A percentile compares a stretch with the other conserved stretches of the same genome.
These are phyloP conservation scores for Tinea trinotella DNA, from an alignment of 2,888 invertebrate species.

Conservation along the genomic window DNA sequence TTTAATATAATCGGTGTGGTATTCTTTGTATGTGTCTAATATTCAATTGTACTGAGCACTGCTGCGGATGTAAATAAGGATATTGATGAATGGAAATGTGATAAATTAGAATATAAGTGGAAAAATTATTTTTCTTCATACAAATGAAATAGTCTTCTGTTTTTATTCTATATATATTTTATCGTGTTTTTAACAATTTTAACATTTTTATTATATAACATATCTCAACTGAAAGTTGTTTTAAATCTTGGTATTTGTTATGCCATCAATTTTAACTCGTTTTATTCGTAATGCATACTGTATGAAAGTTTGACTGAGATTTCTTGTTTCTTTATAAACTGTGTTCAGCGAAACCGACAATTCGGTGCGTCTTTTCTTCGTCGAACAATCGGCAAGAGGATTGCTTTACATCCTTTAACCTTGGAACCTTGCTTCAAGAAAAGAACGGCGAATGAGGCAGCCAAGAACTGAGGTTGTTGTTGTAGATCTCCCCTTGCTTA, in stretches of 20 bases:
- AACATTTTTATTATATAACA: constrained; percentile 1
- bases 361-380: too few species aligned
- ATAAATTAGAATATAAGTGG: constrained; percentile 61
- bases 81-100: constrained; percentile 65
- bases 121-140: constrained; percentile 26
- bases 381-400: too few species aligned
- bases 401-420: too few species aligned
- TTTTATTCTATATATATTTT: neutral
- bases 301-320: too few species aligned
- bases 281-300: too few species aligned
- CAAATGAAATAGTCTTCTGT: neutral
- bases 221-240: constrained; percentile 7
- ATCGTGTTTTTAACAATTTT: neutral
- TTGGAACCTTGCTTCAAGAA: too few species aligned
- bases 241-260: neutral
- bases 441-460: too few species aligned
- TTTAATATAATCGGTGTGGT: constrained; percentile 65
- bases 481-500: too few species aligned
- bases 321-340: too few species aligned
- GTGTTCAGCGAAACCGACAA: too few species aligned
- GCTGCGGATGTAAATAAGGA: constrained; percentile 55
- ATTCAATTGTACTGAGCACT: constrained; percentile 53
- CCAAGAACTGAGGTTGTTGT: too few species aligned
- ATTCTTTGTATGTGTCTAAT: constrained; percentile 62
- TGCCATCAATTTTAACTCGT: neutral